Evolutionary conservation across 2,113 vertebrate species (phyloP).

Genomic region (Sturnira hondurensis): DNA sequence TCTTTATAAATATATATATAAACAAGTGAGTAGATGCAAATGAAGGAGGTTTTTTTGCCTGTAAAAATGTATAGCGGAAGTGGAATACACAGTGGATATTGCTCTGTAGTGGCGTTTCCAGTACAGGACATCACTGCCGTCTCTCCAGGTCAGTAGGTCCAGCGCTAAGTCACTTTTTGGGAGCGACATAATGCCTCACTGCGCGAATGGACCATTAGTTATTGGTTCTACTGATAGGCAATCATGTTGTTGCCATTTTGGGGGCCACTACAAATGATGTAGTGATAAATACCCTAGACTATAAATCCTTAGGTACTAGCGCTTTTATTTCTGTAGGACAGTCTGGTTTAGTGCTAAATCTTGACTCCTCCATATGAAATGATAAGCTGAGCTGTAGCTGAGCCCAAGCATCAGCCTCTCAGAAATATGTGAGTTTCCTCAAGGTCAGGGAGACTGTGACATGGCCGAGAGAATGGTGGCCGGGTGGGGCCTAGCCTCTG

Average conservation of each 20-base stretch:
- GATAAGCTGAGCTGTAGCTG: not conserved
- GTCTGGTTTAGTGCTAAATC: not conserved
- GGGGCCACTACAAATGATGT: not conserved
- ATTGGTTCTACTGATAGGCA: not conserved
- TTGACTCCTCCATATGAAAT: not conserved
- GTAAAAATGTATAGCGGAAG: not conserved
- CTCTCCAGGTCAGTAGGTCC: not conserved
- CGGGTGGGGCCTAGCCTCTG: not conserved
- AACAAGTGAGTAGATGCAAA: not conserved
- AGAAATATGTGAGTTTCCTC: not conserved
- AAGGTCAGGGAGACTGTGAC: not conserved
- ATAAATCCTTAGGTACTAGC: not conserved
- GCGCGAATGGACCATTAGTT: not conserved
- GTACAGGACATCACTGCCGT: not conserved
- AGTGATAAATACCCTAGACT: not conserved
- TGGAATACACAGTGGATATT: not conserved
- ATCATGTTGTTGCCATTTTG: not conserved
- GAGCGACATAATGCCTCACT: not conserved
- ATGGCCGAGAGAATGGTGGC: too few species aligned
- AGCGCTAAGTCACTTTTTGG: not conserved
- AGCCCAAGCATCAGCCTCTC: not conserved
- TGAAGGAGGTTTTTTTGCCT: not conserved
- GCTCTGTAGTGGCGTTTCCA: not conserved
- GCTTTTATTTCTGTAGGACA: not conserved
- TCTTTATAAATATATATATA: too few species aligned